A percentile compares a stretch with the other conserved stretches of the same genome.
phyloP scores from a whole-genome alignment of 2,113 vertebrate genomes.

The Melanerpes aurifrons region DNA sequence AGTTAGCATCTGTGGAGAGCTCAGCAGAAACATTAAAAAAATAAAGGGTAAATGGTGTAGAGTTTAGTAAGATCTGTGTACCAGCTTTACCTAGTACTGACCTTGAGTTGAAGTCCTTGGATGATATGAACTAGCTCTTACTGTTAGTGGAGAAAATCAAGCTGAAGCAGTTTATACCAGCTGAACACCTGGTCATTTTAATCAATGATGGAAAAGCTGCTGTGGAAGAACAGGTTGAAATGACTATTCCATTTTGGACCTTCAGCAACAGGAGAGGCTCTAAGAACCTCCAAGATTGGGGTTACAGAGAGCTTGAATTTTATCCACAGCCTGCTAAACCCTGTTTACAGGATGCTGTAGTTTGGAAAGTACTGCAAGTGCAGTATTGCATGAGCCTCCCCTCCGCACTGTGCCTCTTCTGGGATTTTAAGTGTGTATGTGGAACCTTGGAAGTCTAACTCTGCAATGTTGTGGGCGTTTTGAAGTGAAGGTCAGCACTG shows the following conservation, averaged over 20 bases:
- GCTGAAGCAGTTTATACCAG: slow-evolving; percentile 13
- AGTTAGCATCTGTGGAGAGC: background rate
- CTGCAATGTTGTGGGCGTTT: background rate
- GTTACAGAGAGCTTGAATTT: background rate
- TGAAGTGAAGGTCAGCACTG: background rate
- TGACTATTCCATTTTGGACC: background rate
- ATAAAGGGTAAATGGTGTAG: background rate
- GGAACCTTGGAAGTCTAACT: background rate
- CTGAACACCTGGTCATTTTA: slow-evolving; percentile 37
- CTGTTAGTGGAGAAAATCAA: background rate
- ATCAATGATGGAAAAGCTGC: background rate
- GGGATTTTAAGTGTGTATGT: fast-evolving
- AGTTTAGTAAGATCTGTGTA: background rate
- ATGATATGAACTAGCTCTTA: background rate
- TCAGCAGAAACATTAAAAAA: background rate
- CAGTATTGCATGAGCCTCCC: background rate
- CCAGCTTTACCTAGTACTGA: background rate
- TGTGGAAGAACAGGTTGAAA: slow-evolving; percentile 17
- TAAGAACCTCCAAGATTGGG: background rate
- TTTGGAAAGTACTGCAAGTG: background rate
- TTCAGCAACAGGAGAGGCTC: background rate
- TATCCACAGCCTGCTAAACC: background rate
- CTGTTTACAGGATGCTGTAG: background rate
- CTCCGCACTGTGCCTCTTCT: background rate
- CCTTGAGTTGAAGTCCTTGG: slow-evolving; percentile 11